Conservation (phyloP, 1,140 invertebrate species). For the Drosophila ohnishii region DNA sequence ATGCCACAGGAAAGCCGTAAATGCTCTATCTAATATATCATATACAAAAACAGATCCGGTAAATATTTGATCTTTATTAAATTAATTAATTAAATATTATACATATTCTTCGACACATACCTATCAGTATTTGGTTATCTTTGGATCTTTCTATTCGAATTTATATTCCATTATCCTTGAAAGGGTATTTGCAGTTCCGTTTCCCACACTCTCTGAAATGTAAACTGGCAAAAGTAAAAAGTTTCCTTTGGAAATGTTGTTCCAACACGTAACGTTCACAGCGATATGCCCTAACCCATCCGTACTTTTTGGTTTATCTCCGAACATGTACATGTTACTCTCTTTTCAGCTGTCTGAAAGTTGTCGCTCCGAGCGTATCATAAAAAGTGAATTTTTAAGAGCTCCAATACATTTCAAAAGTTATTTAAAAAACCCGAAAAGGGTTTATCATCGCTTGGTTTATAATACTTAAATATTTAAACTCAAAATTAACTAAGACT, state of each 20-base stretch:
- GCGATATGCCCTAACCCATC: slow-evolving; percentile 20
- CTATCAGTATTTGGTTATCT: not conserved
- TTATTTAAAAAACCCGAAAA: not conserved
- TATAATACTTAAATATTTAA: not conserved
- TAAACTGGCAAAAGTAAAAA: slow-evolving; percentile 50
- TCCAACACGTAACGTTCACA: slow-evolving; percentile 24
- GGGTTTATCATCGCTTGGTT: not conserved
- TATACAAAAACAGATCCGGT: not conserved
- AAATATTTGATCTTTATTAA: not conserved
- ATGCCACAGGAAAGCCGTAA: not conserved
- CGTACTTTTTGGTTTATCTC: slow-evolving; percentile 5
- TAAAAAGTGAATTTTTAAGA: not conserved
- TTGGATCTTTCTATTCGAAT: not conserved
- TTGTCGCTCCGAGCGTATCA: slow-evolving; percentile 2
- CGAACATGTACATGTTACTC: slow-evolving; percentile 3
- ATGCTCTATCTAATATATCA: not conserved
- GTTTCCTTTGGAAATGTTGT: slow-evolving; percentile 34
- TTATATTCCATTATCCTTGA: not conserved
- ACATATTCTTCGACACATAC: too few species aligned
- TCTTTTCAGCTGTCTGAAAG: slow-evolving; percentile 5
- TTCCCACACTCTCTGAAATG: slow-evolving; percentile 1
- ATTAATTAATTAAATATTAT: too few species aligned
- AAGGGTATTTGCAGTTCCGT: not conserved
- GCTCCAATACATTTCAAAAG: not conserved
- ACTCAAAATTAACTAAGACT: not conserved